A percentile compares a stretch with the other conserved stretches of the same genome.
Conservation (phyloP, 2,797 vertebrate genomes). For the Manis pentadactyla region DNA sequence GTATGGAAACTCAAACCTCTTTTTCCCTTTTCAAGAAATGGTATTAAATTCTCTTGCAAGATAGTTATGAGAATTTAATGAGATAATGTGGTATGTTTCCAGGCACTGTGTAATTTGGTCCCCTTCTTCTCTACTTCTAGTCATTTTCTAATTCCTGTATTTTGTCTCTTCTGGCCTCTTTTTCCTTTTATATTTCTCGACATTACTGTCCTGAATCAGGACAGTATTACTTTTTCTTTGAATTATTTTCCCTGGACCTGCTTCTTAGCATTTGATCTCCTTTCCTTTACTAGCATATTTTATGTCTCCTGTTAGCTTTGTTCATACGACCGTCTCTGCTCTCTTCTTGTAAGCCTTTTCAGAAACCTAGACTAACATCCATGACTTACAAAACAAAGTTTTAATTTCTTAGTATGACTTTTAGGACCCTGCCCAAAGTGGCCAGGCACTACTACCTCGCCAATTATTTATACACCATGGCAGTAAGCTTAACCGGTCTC, state of each 20-base stretch:
- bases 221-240: background rate
- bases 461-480: background rate
- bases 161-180: background rate
- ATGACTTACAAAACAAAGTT: background rate
- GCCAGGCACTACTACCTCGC: background rate
- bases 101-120: background rate
- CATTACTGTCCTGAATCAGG: background rate
- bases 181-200: background rate
- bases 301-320: background rate
- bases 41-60: background rate
- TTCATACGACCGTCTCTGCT: background rate
- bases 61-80: background rate
- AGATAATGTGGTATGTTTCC: background rate
- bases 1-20: background rate
- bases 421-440: background rate
- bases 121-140: background rate
- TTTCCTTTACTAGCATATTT: background rate
- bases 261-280: background rate
- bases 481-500: background rate
- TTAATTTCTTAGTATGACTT: background rate
- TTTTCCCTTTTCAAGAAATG: conserved; percentile 33
- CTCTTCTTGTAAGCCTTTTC: background rate
- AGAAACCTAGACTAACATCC: background rate
- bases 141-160: background rate
- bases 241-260: background rate